Evolutionary conservation across 2,888 invertebrate genomes (phyloP).

Genomic region (Stenchaetothrips biformis): DNA sequence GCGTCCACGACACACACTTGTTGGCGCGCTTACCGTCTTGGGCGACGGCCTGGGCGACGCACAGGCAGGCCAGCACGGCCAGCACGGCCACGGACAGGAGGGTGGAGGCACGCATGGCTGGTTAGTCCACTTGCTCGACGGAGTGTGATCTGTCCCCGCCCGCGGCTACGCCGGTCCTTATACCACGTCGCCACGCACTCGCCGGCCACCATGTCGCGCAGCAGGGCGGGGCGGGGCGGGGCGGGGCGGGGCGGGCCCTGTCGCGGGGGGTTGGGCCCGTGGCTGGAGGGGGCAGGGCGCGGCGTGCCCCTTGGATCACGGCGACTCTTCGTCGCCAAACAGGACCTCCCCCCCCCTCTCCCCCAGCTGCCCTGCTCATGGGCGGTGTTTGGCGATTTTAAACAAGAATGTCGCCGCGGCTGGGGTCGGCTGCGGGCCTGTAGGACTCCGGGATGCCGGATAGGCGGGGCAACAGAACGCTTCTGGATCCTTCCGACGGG

Average conservation of each 20-base stretch:
- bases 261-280: too few species aligned
- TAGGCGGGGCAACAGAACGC: too few species aligned
- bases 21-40: neutral
- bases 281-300: neutral
- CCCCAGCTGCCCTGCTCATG: neutral
- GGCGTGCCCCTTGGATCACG: neutral
- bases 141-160: neutral
- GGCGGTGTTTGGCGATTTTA: neutral
- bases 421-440: neutral
- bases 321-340: neutral
- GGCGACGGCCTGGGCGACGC: neutral
- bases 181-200: neutral
- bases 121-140: neutral
- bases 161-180: neutral
- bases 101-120: neutral
- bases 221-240: neutral
- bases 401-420: neutral
- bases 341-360: neutral
- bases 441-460: too few species aligned
- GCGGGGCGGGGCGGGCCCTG: neutral
- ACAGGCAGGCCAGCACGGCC: neutral
- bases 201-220: neutral
- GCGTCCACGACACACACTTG: neutral
- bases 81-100: neutral
- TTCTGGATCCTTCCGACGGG: too few species aligned